Evolutionary conservation across 2,797 vertebrate species (phyloP).

Genomic region (Craterocephalus amniculus): DNA sequence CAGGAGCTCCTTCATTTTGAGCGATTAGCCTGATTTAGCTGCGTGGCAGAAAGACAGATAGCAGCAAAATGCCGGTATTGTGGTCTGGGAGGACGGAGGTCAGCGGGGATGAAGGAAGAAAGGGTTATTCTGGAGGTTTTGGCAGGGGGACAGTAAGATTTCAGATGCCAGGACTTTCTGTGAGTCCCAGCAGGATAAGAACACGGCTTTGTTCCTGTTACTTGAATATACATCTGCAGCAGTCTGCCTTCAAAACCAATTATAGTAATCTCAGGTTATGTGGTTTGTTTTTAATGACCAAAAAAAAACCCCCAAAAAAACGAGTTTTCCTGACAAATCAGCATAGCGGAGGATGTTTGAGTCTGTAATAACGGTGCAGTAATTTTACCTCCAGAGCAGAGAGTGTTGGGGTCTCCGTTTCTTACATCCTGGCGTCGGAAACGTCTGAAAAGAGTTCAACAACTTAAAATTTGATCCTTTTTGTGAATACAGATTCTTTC

Average conservation of each 20-base stretch:
- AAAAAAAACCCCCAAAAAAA: background rate
- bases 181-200: constrained; percentile 18
- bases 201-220: constrained; percentile 16
- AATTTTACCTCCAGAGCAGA: constrained; percentile 91
- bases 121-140: constrained; percentile 27
- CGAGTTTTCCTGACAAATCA: background rate
- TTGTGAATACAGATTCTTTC: background rate
- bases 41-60: constrained; percentile 54
- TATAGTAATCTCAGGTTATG: background rate
- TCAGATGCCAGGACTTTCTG: constrained; percentile 27
- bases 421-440: constrained; percentile 94
- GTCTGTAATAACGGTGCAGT: background rate
- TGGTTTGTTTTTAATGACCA: constrained; percentile 3
- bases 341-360: background rate
- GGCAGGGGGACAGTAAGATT: constrained; percentile 30
- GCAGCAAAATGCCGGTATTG: constrained; percentile 58
- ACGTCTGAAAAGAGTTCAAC: constrained; percentile 79
- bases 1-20: constrained; percentile 41
- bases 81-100: constrained; percentile 43
- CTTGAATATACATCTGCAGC: constrained; percentile 10
- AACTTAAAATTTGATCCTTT: background rate
- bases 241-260: background rate
- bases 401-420: constrained; percentile 92
- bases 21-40: constrained; percentile 52
- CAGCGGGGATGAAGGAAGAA: constrained; percentile 22